Base-by-base conservation (phyloP, 2,888 invertebrate species). In the Limulus polyphemus region DNA sequence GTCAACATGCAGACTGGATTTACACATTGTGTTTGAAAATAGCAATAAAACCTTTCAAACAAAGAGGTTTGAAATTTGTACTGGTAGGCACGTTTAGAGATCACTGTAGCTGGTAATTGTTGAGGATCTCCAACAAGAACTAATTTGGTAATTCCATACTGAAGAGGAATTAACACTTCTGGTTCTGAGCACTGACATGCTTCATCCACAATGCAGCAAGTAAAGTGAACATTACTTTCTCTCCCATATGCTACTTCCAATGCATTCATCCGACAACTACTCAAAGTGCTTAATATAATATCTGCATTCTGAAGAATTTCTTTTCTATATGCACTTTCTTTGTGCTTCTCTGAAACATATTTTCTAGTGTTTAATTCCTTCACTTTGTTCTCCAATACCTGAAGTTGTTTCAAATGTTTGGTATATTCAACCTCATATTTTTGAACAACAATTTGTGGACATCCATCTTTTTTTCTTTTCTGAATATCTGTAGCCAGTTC, bases 171-270 rank as follows among this genome's bases (percentile, higher is more conserved):
- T 67, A 92, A 77, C 2, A 85, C 83, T 76, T 90, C 90, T 1
- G 88, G 83, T 75, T 94, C 94, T 50, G 83, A 84, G 68, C 88
- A 87, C 73, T 91, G 90, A 0, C 90, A 88, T 17, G 93, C 91
- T 78, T 93, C 90, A 76, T 90, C 90, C 59, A 91, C 82, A 60
- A 90, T 86, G 71, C 90, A 90, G 62, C 84, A 79, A 54, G 68
- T 62, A 14, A 67, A 65, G 11, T 65, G 48, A 10, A 59, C 55
- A 65, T 12, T 63, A 62, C 64, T 56, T n/a, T 60, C 54, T 13
- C 55, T 47, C 13, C 49, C 56, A 62, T 49, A 65, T 11, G 60
- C 52, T 50, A 55, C 11, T 47, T 61, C 67, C 16, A 71, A 51
- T n/a, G 60, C 56, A n/a, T 61, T 48, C 48, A 63, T 61, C 55